Evolutionary conservation across 2,797 vertebrate species (phyloP), one percentile per base, ranked within the genome.

Genomic region (Peromyscus nudipes): DNA sequence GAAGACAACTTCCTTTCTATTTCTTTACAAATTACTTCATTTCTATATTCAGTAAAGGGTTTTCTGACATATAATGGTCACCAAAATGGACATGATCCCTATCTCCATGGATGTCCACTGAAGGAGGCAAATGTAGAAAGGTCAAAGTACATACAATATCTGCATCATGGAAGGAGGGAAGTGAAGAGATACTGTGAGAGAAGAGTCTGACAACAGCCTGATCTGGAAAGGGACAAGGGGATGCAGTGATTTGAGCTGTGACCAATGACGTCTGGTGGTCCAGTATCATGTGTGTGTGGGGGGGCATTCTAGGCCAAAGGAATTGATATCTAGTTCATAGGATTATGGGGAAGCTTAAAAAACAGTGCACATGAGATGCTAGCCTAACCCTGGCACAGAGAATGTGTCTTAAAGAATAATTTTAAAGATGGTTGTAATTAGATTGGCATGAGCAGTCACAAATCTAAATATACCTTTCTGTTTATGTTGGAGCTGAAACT

Each of bases 401-500:
- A 81, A 71, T 25, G 17, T 75, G 4, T 67, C 92, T 92, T 69
- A 17, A 57, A 60, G 60, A 82, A 65, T 69, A 55, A 87, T 80
- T 87, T 92, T 52, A 23, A 62, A 95, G 65, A 19, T 76, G 4
- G 1, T 86, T 85, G 71, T 11, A 40, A 31, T 83, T 64, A 64
- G 37, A 4, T 87, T 52, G 95, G 21, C n/a, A 55, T 60, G n/a
- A 89, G 89, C 86, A 83, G 23, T 64, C 55, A 80, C 49, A 79
- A 87, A 65, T 27, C 25, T 11, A 76, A 46, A 55, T 69, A 69
- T 57, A 67, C 19, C 8, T 65, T 85, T 86, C 27, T 73, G 25
- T 85, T 89, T 77, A 71, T 89, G 31, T 9, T 62, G 88, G 93
- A 67, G 11, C 84, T 73, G 31, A 91, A 91, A 81, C 89, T 76